Evolutionary conservation across 2,888 invertebrate genomes (phyloP).

Genomic region (Proisotoma minuta): DNA sequence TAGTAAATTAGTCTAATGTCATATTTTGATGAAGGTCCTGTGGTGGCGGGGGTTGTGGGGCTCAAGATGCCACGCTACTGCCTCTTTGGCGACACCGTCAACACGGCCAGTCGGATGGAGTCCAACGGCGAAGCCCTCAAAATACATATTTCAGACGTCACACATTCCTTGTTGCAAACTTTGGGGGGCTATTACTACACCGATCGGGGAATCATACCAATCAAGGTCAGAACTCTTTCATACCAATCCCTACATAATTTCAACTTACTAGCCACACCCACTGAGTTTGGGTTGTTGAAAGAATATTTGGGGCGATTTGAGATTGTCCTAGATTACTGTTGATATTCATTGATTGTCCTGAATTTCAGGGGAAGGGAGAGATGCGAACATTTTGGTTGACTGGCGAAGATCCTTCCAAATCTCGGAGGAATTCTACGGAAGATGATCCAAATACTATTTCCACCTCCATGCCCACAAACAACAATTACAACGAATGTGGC

Average conservation of each 20-base stretch:
- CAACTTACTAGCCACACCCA: not conserved
- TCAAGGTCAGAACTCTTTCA: conserved; percentile 32
- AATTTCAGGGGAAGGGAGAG: conserved; percentile 69
- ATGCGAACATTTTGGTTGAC: conserved; percentile 70
- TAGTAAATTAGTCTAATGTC: not conserved
- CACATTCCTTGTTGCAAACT: conserved; percentile 73
- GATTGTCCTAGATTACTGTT: not conserved
- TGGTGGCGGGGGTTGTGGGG: conserved; percentile 78
- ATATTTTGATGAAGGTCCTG: conserved; percentile 54
- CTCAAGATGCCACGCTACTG: conserved; percentile 64
- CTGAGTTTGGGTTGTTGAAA: not conserved
- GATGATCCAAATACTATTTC: conserved; percentile 2
- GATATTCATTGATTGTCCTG: not conserved
- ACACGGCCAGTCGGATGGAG: conserved; percentile 76
- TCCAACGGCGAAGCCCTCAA: conserved; percentile 76
- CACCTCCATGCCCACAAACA: not conserved
- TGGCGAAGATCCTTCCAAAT: conserved; percentile 55
- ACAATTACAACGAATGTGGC: not conserved
- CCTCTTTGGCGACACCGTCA: conserved; percentile 65
- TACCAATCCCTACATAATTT: not conserved
- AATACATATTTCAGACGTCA: conserved; percentile 80
- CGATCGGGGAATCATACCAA: conserved; percentile 77
- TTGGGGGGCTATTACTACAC: conserved; percentile 75
- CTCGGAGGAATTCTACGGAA: conserved; percentile 31
- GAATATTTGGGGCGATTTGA: not conserved